Evolutionary conservation across 2,888 invertebrate genomes (phyloP).

Genomic region (Pammene fasciana): DNA sequence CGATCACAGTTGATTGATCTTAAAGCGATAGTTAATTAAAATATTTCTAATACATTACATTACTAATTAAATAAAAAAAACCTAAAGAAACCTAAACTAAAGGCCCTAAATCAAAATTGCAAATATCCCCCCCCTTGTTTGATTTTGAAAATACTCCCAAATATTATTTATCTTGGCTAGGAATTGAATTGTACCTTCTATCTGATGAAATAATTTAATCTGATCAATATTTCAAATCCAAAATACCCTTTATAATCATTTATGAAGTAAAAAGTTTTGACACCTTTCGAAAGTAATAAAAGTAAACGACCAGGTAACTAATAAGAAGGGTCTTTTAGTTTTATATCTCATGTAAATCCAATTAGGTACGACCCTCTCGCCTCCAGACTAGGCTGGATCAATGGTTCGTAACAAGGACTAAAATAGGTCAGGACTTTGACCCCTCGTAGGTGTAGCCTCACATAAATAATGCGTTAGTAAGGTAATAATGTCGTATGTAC

Average conservation of each 20-base stretch:
- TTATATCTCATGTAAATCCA: slow-evolving; percentile 8
- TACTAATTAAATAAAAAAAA: too few species aligned
- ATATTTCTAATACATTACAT: too few species aligned
- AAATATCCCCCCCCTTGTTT: too few species aligned
- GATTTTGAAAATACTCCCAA: too few species aligned
- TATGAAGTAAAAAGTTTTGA: neutral
- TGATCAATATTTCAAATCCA: neutral
- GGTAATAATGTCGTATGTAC: slow-evolving; percentile 6
- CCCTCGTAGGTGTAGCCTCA: slow-evolving; percentile 32
- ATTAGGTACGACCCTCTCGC: slow-evolving; percentile 27
- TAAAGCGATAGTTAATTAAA: too few species aligned
- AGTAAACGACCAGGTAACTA: neutral
- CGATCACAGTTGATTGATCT: slow-evolving; percentile 5
- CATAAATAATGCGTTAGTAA: slow-evolving; percentile 34
- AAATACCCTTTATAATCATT: neutral
- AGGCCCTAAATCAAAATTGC: too few species aligned
- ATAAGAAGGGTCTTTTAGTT: slow-evolving; percentile 7
- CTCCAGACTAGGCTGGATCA: slow-evolving; percentile 31
- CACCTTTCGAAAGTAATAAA: slow-evolving; percentile 12
- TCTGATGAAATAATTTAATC: neutral
- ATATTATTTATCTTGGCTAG: too few species aligned
- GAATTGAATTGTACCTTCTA: too few species aligned
- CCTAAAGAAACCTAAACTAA: too few species aligned
- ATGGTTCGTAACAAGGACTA: slow-evolving; percentile 37
- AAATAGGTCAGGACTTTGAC: slow-evolving; percentile 42